Conservation (phyloP, 2,113 vertebrate species). For the Lathamus discolor region DNA sequence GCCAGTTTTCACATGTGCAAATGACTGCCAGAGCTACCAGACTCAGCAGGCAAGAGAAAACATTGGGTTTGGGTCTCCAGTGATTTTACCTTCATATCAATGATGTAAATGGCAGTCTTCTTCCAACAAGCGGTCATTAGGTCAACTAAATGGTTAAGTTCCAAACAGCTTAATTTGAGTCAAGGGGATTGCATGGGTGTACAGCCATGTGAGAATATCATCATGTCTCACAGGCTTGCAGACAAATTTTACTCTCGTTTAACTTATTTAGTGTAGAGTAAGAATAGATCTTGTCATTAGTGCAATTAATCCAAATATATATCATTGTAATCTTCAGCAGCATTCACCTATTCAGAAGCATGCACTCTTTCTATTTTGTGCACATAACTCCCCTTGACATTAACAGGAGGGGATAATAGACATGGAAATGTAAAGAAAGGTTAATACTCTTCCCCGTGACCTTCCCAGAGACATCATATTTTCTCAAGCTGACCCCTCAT, state of each 20-base stretch:
- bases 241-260: background rate
- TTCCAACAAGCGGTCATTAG: background rate
- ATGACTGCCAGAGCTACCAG: background rate
- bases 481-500: slow-evolving; percentile 51
- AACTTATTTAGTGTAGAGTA: background rate
- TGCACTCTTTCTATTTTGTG: slow-evolving; percentile 21
- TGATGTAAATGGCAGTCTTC: background rate
- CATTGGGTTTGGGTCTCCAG: background rate
- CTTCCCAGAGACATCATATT: slow-evolving; percentile 44
- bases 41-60: background rate
- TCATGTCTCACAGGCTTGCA: background rate
- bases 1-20: background rate
- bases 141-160: background rate
- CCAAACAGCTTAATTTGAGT: background rate
- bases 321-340: slow-evolving; percentile 2
- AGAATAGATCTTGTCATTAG: background rate
- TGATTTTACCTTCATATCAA: background rate
- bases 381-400: slow-evolving; percentile 57
- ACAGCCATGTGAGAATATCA: background rate
- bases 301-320: slow-evolving; percentile 34
- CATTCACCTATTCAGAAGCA: slow-evolving; percentile 41
- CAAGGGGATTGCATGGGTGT: background rate
- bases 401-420: slow-evolving; percentile 57
- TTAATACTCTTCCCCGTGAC: slow-evolving; percentile 61
- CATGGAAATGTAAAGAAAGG: slow-evolving; percentile 59